Evolutionary conservation across 2,888 invertebrate species (phyloP), one percentile per base, ranked within the genome.

Genomic region (Leptothorax acervorum): DNA sequence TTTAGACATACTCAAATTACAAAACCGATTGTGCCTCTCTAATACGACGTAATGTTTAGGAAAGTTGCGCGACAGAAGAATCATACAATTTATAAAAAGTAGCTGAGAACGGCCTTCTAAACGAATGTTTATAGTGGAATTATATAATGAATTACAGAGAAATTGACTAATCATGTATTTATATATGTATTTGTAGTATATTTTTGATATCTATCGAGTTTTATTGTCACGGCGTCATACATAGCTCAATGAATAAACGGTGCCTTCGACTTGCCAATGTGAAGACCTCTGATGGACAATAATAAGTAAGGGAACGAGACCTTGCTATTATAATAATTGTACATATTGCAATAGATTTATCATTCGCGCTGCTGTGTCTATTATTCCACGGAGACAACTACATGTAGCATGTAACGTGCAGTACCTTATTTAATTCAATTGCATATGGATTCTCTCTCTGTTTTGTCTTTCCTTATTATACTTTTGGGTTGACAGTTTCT

Each of bases 251-350:
- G 89, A 90, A 90, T 88, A 92, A 81, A 93, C 93, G 93, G 94
- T 94, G 94, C 94, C 94, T 94, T 94, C 92, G 89, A 94, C 94
- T 94, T 94, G 94, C 93, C 94, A 93, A 92, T 93, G 91, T 92
- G 92, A 92, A 91, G 91, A 92, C 88, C 39, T 73, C 88, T 89
- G 89, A 90, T 86, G 89, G 92, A 93, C 92, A 92, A 81, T 73
- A 81, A 91, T 92, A 82, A 91, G 91, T 89, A 89, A 92, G 90
- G 92, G 92, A 93, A 92, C 93, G 91, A 88, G 88, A 92, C 92
- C 92, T 93, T 93, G 93, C 93, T 93, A 92, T 42, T 86, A 92
- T 89, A 92, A 92, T 93, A 92, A 88, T 91, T 91, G 94, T 94
- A 94, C 88, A 81, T 81, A 81, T 9, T 48, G 15, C 60, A 39